A percentile compares a stretch with the other conserved stretches of the same genome.
phyloP scores from a whole-genome alignment of 2,888 invertebrate species.

The Pedicia rivosa region DNA sequence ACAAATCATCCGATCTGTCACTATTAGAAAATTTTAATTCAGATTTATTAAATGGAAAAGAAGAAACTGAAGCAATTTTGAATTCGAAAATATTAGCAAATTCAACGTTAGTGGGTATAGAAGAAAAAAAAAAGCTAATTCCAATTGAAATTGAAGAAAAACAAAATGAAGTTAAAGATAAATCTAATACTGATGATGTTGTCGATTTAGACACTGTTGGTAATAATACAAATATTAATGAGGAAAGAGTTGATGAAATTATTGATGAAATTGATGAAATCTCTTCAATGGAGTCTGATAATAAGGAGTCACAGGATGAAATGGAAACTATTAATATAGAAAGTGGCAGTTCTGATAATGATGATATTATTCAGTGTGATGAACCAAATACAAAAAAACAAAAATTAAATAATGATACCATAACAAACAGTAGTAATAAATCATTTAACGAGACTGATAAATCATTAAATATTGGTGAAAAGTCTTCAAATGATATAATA shows the following conservation, averaged over 20 bases:
- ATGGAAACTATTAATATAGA: constrained; percentile 1
- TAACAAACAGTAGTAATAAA: neutral
- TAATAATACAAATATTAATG: too few species aligned
- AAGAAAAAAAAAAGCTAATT: too few species aligned
- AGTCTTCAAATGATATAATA: constrained; percentile 5
- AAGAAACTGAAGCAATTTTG: too few species aligned
- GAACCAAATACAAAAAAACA: constrained; percentile 6
- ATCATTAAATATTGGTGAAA: neutral
- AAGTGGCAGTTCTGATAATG: constrained; percentile 8
- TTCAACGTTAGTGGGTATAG: too few species aligned
- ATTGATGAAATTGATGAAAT: neutral
- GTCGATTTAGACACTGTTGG: too few species aligned
- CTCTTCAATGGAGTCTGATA: neutral
- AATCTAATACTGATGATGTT: too few species aligned
- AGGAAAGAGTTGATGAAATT: neutral
- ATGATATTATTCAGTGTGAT: constrained; percentile 6
- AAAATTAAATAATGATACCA: neutral
- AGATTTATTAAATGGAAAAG: too few species aligned
- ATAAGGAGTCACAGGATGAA: neutral
- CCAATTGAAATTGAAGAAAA: too few species aligned
- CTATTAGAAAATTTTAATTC: too few species aligned
- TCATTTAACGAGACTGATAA: neutral
- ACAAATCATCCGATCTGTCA: too few species aligned
- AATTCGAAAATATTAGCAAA: too few species aligned
- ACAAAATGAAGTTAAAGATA: too few species aligned